Conservation (phyloP, 2,888 invertebrate species). For the Halocaridina rubra region DNA sequence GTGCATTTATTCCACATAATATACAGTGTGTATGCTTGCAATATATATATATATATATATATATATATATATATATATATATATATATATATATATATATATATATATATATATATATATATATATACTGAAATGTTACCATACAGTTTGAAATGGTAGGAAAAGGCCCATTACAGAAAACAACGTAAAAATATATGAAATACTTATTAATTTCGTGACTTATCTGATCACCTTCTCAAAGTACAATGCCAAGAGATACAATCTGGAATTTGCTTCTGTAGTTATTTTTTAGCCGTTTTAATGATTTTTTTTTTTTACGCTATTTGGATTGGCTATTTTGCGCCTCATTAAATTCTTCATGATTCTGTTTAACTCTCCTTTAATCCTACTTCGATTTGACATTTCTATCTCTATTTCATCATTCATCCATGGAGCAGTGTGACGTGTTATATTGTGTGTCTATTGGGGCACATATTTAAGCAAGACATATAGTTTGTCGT, state of each 20-base stretch:
- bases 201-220: too few species aligned
- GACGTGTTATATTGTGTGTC: too few species aligned
- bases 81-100: constrained; percentile 31
- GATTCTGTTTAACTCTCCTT: background rate
- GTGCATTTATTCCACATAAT: background rate
- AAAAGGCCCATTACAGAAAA: too few species aligned
- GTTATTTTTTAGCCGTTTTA: background rate
- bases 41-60: constrained; percentile 6
- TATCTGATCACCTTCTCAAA: too few species aligned
- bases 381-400: background rate
- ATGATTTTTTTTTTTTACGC: background rate
- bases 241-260: too few species aligned
- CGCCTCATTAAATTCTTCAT: background rate
- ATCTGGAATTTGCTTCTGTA: background rate
- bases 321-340: background rate
- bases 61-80: constrained; percentile 6
- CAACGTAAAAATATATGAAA: too few species aligned
- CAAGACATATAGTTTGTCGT: too few species aligned
- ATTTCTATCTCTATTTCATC: background rate
- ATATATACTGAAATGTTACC: too few species aligned
- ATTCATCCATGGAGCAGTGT: too few species aligned
- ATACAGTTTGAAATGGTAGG: too few species aligned
- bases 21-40: background rate
- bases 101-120: constrained; percentile 28
- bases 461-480: too few species aligned